Conservation (phyloP, 2,113 vertebrate genomes). For the Upupa epops region DNA sequence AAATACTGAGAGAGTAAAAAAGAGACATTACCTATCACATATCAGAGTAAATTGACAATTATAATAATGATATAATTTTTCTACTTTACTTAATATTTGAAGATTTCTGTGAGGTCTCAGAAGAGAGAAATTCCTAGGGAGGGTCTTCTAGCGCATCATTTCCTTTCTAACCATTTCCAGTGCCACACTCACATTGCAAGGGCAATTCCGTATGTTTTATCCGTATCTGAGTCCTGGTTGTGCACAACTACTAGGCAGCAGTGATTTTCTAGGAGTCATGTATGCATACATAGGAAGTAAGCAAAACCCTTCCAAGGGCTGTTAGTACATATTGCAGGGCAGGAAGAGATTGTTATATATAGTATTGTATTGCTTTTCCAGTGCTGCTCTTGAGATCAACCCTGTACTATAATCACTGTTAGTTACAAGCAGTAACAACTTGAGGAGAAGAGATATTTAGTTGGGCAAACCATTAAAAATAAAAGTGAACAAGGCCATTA, state of each 20-base stretch:
- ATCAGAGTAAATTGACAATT: background rate
- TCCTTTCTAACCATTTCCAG: background rate
- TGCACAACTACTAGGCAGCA: background rate
- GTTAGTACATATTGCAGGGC: background rate
- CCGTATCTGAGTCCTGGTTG: background rate
- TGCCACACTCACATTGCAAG: background rate
- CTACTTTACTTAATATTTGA: background rate
- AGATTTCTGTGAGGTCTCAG: background rate
- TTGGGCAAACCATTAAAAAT: constrained; percentile 24
- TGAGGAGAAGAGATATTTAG: background rate
- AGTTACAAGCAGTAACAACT: background rate
- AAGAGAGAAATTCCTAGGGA: background rate
- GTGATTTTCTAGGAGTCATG: background rate
- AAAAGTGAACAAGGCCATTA: background rate
- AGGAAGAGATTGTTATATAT: background rate
- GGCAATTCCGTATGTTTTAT: background rate
- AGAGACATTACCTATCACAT: background rate
- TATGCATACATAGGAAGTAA: background rate
- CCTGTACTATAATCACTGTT: background rate
- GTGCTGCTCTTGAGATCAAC: background rate
- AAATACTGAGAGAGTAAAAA: background rate
- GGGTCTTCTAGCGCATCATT: background rate
- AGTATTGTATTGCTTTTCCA: background rate
- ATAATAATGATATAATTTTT: background rate
- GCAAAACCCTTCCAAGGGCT: background rate